Conservation (phyloP, 2,797 vertebrate genomes). For the Geotrypetes seraphini region DNA sequence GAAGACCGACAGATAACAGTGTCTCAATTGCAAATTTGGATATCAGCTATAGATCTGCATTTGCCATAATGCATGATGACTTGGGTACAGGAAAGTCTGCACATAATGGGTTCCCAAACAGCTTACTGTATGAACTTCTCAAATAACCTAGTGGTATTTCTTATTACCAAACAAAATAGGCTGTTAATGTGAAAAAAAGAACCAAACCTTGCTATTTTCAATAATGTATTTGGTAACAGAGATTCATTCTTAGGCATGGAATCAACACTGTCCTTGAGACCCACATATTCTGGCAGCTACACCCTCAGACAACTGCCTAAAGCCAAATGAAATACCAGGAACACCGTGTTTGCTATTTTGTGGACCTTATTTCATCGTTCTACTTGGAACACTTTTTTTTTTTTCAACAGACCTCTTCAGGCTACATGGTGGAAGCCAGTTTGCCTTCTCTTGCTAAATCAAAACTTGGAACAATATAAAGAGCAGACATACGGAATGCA, state of each 20-base stretch:
- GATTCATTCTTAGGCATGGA: not conserved
- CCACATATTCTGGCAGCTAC: conserved; percentile 5
- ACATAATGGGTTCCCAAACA: no score
- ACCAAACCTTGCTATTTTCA: not conserved
- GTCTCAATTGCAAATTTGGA: no score
- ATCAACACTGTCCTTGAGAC: not conserved
- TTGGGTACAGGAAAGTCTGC: no score
- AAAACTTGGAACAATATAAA: conserved; percentile 19
- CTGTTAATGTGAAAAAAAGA: conserved; percentile 4
- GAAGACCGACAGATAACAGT: no score
- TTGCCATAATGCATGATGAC: no score
- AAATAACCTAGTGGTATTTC: not conserved
- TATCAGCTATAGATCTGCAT: no score
- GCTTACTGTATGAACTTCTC: not conserved
- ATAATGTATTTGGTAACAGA: conserved; percentile 7
- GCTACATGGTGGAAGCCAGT: conserved; percentile 7
- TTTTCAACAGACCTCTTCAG: conserved; percentile 11
- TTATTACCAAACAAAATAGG: not conserved
- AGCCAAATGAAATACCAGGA: conserved; percentile 6
- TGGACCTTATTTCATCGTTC: not conserved
- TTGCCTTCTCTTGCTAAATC: conserved; percentile 16
- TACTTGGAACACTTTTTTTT: conserved; percentile 11
- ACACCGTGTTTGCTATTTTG: not conserved
- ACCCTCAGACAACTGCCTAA: conserved; percentile 4
- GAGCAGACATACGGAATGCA: conserved; percentile 6